Percentiles rank a stretch among this genome's conserved stretches.
Conservation (phyloP, 1,140 invertebrate genomes). For the Notospermus geniculatus region DNA sequence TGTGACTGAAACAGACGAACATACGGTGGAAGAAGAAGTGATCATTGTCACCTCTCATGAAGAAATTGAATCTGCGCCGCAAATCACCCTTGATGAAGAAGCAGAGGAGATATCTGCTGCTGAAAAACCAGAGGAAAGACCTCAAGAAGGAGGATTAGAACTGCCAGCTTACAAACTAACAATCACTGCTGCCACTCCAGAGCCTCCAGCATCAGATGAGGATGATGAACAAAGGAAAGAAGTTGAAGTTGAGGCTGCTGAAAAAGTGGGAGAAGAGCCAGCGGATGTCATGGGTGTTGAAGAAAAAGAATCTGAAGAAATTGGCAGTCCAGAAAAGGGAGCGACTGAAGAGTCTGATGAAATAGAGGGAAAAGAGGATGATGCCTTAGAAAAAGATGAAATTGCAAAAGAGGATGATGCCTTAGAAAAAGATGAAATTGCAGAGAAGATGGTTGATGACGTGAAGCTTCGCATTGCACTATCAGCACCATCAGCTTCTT, state of each 20-base stretch:
- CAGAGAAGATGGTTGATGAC: too few relatives aligned
- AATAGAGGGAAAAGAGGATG: too few relatives aligned
- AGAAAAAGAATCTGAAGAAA: too few relatives aligned
- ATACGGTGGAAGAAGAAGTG: neutral
- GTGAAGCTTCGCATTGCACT: too few relatives aligned
- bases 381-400: too few relatives aligned
- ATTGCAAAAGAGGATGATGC: too few relatives aligned
- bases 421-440: too few relatives aligned
- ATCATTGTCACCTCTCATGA: neutral
- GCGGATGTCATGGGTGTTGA: neutral
- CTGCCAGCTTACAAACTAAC: neutral
- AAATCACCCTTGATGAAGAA: neutral
- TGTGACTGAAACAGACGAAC: neutral
- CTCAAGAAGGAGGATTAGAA: neutral
- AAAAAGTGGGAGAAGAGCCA: constrained; percentile 1
- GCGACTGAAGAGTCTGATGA: too few relatives aligned
- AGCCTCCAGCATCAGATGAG: neutral
- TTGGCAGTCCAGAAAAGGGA: too few relatives aligned
- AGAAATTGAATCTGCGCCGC: constrained; percentile 3
- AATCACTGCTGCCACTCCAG: neutral
- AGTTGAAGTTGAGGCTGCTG: neutral
- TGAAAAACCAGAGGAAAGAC: constrained; percentile 14
- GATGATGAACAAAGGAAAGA: neutral
- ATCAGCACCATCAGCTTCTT: too few relatives aligned
- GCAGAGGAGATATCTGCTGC: constrained; percentile 1